Base-by-base conservation (phyloP, 1,140 invertebrate genomes). In the Aphelinus certus region DNA sequence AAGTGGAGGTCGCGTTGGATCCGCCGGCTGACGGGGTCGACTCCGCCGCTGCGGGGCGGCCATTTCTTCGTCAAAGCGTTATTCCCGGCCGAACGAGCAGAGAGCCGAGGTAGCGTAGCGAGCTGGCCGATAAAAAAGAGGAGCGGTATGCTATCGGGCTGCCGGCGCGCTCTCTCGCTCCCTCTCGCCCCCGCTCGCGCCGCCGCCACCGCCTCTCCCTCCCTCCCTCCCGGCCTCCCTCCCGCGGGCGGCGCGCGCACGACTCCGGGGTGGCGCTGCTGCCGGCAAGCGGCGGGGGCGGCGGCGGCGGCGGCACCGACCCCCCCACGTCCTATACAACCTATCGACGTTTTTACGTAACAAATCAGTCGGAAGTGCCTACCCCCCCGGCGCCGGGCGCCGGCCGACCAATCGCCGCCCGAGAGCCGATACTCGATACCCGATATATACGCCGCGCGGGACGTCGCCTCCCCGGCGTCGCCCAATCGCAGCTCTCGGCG, bases 321-420 rank as follows among this genome's bases (percentile, higher is more conserved):
- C 26, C 26, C 26, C 26, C 26, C 26, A 26, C 26, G 26, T 26
- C 26, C 26, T 86, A 87, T 86, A 86, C 84, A 85, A 84, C 83
- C 84, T 88, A 88, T 88, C 86, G 87, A 88, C 87, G 86, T 88
- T 88, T 88, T 88, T 88, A 87, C 87, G 86, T 87, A 87, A 88
- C 87, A 88, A 87, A 88, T 88, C 87, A 87, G 87, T 88, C 86
- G 87, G 60, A 86, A 87, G 85, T 85, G 81, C 77, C 81, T 84
- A 83, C 84, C 78, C 79, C 80, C 79, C 84, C 84, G 84, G 84
- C 83, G 82, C 83, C 84, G 85, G 83, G 85, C 7, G 2, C 84
- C 80, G 81, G 83, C 79, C 82, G 76, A 84, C 87, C 87, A 88
- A 87, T 87, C 81, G 81, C 84, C 86, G 80, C 76, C 80, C 83